These are phyloP conservation scores for Schizotus pectinicornis DNA, from an alignment of 2,888 invertebrate species.

Conservation along the genomic window DNA sequence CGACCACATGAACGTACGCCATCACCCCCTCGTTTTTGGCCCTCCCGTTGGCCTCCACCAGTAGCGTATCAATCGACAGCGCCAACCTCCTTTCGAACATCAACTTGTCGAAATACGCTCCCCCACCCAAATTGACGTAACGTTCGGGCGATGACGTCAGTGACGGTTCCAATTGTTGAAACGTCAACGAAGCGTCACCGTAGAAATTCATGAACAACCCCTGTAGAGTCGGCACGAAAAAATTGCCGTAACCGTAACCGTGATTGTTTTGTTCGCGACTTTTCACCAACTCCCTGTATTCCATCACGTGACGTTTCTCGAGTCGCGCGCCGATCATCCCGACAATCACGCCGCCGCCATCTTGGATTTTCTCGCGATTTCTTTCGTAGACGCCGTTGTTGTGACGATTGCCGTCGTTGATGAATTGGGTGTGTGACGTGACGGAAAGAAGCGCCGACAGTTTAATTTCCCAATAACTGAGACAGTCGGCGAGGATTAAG, in stretches of 20 bases:
- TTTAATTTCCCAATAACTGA: constrained; percentile 72
- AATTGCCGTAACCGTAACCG: constrained; percentile 42
- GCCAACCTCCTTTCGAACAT: constrained; percentile 61
- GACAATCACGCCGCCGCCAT: constrained; percentile 58
- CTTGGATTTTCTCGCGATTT: constrained; percentile 55
- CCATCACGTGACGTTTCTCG: constrained; percentile 63
- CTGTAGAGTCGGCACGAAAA: constrained; percentile 30
- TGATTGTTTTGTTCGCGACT: constrained; percentile 56
- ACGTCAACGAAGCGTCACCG: constrained; percentile 30
- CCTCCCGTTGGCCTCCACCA: constrained; percentile 68
- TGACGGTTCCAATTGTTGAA: constrained; percentile 14
- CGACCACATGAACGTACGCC: constrained; percentile 71
- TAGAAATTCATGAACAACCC: constrained; percentile 36
- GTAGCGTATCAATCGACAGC: constrained; percentile 65
- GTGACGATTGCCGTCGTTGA: constrained; percentile 65
- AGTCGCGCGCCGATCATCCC: constrained; percentile 64
- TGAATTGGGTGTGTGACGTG: constrained; percentile 66
- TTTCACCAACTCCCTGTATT: constrained; percentile 66
- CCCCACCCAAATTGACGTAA: constrained; percentile 29
- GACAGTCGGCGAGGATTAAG: constrained; percentile 61
- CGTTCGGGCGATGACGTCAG: constrained; percentile 16
- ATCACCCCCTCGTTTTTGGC: constrained; percentile 60
- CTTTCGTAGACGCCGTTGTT: constrained; percentile 61
- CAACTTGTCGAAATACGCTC: constrained; percentile 36
- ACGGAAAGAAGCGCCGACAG: constrained; percentile 65